phyloP scores from a whole-genome alignment of 1,140 invertebrate species.

The Achroia grisella region DNA sequence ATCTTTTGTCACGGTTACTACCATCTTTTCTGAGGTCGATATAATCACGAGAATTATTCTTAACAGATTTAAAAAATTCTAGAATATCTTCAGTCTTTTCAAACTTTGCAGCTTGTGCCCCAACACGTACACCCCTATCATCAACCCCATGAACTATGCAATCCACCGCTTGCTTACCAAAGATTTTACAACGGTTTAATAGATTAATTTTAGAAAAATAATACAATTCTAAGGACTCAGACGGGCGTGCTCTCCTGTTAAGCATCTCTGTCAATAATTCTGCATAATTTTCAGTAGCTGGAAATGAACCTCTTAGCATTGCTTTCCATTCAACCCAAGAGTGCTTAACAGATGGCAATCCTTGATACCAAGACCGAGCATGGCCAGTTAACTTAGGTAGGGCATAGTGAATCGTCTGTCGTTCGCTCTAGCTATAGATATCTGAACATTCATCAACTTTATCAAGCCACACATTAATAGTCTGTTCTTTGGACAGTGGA shows the following conservation, averaged over 20 bases:
- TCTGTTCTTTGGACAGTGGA: background rate
- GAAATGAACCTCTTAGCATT: too few relatives aligned
- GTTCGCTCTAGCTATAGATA: background rate
- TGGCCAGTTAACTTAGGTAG: background rate
- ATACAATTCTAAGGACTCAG: background rate
- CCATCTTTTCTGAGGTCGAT: too few relatives aligned
- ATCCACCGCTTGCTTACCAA: too few relatives aligned
- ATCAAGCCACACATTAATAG: background rate
- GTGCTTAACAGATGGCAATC: background rate
- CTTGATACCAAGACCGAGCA: background rate
- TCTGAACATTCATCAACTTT: background rate
- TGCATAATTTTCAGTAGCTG: too few relatives aligned
- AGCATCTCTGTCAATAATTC: background rate
- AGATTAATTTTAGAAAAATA: too few relatives aligned
- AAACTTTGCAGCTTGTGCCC: background rate
- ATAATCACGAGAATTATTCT: background rate
- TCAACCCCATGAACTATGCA: too few relatives aligned
- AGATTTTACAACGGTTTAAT: conserved; percentile 2
- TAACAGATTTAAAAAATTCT: too few relatives aligned
- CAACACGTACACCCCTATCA: too few relatives aligned
- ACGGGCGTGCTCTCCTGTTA: background rate
- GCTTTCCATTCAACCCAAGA: background rate
- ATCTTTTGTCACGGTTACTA: too few relatives aligned
- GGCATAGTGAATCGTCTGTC: background rate
- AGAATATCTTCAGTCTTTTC: background rate